Evolutionary conservation across 2,797 vertebrate species (phyloP).

Genomic region (Sphenopsis melanotis): DNA sequence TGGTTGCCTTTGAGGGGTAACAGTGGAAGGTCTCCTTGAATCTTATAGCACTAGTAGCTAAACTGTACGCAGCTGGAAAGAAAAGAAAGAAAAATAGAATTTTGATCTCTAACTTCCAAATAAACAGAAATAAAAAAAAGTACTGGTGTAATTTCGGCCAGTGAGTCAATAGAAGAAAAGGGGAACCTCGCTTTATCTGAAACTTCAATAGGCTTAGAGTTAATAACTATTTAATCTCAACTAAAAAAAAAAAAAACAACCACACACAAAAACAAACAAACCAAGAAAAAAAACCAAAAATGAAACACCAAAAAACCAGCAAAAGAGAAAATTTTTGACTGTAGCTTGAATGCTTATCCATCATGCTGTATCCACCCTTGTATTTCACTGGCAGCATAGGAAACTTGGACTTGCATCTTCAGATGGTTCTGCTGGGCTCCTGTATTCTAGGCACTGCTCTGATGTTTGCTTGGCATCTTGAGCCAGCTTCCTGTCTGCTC

Average conservation of each 20-base stretch:
- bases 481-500: not conserved
- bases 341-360: not conserved
- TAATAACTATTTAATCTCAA: not conserved
- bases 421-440: not conserved
- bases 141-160: not conserved
- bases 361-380: fast-evolving
- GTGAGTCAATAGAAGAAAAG: not conserved
- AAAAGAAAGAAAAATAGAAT: not conserved
- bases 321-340: not conserved
- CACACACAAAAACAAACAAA: no score
- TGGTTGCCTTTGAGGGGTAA: not conserved
- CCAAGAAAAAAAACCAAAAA: no score
- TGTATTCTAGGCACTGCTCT: not conserved
- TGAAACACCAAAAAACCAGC: fast-evolving
- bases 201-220: not conserved
- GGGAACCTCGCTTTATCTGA: not conserved
- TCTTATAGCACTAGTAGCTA: not conserved
- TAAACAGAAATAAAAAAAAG: no score
- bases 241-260: no score
- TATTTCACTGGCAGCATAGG: not conserved
- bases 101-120: not conserved
- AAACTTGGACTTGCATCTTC: not conserved
- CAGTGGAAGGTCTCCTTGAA: not conserved
- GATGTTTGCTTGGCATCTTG: not conserved
- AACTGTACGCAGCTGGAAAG: not conserved